Base-by-base conservation (phyloP, 2,888 invertebrate species). In the Leucophenga montana region DNA sequence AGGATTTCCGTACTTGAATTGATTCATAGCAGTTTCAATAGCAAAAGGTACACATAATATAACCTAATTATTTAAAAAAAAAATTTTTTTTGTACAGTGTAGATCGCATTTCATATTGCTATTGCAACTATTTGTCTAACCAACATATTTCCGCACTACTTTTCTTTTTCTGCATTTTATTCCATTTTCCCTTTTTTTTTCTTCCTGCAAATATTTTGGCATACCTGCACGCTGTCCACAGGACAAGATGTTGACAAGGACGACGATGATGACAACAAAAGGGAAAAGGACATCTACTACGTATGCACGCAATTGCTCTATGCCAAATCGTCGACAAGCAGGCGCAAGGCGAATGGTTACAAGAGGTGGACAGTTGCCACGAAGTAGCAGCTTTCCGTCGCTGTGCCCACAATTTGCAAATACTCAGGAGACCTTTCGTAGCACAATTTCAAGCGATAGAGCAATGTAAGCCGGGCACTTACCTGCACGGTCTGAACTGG, bases 351-450 rank as follows among this genome's bases (percentile, higher is more conserved):
- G 11, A 16, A 48, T n/a, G 48, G 4, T 48, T 4, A 4, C 48
- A 48, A 4, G 11, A 39, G 39, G 39, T 5, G 39, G 11, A 8
- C 8, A 39, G 11, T n/a, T n/a, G 11, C 39, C 1, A 39, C 8
- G 11, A 39, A 39, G 13, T 11, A 4, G n/a, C 16, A 33, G 56
- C 27, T 22, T 14, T 27, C n/a, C 27, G 31, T 0, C 61, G 39
- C 16, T 33, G 62, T 48, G 48, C 71, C 73, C 65, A 78, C 73
- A 78, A 78, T 80, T 78, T 77, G 79, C 79, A 75, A 79, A 39
- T 75, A 67, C 81, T 71, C 81, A 70, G 50, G 83, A 77, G 81
- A 83, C 75, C 71, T 75, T 67, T 72, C 73, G 71, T 70, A 18
- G 62, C 61, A 22, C 39, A 39, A 39, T 39, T 39, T 39, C 39